Evolutionary conservation across 2,113 vertebrate species (phyloP).

Genomic region (Herpailurus yagouaroundi): DNA sequence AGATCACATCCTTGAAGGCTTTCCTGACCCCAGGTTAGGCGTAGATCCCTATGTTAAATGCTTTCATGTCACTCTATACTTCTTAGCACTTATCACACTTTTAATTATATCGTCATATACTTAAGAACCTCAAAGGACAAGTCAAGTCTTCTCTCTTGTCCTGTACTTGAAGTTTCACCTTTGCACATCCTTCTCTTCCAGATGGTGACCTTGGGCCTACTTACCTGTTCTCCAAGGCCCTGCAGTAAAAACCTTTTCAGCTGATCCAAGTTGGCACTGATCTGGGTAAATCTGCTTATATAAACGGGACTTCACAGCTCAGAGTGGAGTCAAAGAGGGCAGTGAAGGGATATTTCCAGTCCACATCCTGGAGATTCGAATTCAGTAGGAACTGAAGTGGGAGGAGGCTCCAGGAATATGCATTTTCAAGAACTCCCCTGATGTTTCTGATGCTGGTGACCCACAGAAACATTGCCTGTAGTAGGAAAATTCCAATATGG

Average conservation of each 20-base stretch:
- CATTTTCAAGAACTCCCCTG: background rate
- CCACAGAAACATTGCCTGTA: background rate
- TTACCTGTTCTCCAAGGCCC: background rate
- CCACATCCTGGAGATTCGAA: background rate
- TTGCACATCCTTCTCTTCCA: background rate
- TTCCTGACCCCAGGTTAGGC: background rate
- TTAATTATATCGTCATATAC: background rate
- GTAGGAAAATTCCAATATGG: background rate
- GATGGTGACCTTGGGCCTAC: background rate
- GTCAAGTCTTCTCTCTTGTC: background rate
- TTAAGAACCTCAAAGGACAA: background rate
- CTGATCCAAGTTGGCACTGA: background rate
- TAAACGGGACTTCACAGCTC: background rate
- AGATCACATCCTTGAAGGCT: background rate
- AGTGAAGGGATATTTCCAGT: background rate
- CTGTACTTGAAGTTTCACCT: background rate
- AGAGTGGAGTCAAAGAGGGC: background rate
- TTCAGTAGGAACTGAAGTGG: background rate
- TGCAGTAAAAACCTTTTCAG: background rate
- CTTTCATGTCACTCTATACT: background rate
- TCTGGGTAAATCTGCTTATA: background rate
- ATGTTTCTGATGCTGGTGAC: background rate
- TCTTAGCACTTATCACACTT: background rate
- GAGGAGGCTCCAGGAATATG: background rate
- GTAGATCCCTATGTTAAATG: background rate